These are phyloP conservation scores for Incurvaria masculella DNA, from an alignment of 2,888 invertebrate genomes.

Conservation along the genomic window DNA sequence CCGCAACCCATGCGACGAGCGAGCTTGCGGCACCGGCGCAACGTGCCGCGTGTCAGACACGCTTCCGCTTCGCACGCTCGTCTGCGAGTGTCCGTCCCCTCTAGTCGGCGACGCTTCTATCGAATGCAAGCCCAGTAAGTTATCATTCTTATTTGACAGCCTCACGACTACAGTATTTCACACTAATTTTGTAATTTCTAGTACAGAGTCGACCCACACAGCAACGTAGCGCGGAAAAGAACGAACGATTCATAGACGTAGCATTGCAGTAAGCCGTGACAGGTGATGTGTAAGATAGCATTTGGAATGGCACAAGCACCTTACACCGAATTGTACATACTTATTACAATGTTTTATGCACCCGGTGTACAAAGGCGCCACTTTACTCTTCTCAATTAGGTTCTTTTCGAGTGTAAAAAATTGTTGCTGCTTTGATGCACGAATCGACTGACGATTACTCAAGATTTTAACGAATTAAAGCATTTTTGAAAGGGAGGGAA, in stretches of 20 bases:
- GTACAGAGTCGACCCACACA: neutral
- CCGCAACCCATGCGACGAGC: slow-evolving; percentile 74
- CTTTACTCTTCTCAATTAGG: neutral
- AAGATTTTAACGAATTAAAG: too few relatives aligned
- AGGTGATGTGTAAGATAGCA: neutral
- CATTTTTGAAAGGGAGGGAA: too few relatives aligned
- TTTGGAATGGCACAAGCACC: neutral
- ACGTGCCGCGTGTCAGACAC: slow-evolving; percentile 84
- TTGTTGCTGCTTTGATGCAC: too few relatives aligned
- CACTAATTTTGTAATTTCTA: neutral
- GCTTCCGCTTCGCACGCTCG: slow-evolving; percentile 81
- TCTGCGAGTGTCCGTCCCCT: slow-evolving; percentile 81
- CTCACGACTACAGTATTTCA: neutral
- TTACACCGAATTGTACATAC: neutral
- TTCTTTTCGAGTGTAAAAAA: too few relatives aligned
- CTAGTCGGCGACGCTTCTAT: slow-evolving; percentile 83
- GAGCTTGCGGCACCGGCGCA: slow-evolving; percentile 78
- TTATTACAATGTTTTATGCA: too few relatives aligned
- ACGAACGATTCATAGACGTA: too few relatives aligned
- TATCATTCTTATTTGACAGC: neutral
- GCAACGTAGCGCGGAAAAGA: too few relatives aligned
- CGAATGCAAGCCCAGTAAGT: slow-evolving; percentile 76
- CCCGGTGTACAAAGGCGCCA: neutral
- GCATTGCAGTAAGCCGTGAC: neutral
- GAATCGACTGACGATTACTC: too few relatives aligned